Evolutionary conservation across 2,888 invertebrate species (phyloP), one percentile per base, ranked within the genome.

Genomic region (Anthrax anthrax): DNA sequence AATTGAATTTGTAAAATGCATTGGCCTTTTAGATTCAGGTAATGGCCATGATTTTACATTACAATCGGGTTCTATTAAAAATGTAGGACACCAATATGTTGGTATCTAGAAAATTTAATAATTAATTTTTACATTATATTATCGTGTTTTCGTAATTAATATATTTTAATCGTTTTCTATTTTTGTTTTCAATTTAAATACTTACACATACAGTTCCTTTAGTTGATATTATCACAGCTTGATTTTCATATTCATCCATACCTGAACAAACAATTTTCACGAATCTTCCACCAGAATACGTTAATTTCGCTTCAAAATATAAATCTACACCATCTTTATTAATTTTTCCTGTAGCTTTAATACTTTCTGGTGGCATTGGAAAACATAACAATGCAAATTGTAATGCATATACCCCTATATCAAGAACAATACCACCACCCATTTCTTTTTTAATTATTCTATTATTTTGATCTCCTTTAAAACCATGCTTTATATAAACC

Each of bases 371-470:
- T 49, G 78, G 74, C 1, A 77, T 75, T 51, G 71, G 70, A 60
- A 78, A 85, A 14, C 82, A 68, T 51, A 75, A 74, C 55, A 78
- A 75, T 1, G 78, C 74, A 45, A 87, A 75, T 57, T 88, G 84
- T 8, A 85, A 63, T 0, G 72, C 65, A 61, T 87, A 88, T 10
- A 85, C 71, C 0, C 88, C 88, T 37, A 87, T 55, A 57, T 87
- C 86, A 17, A 86, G 63, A 37, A 80, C 64, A 1, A 78, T 77
- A 43, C 84, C 84, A 10, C 89, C 90, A 3, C 89, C 89, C 37
- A 81, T 56, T 19, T 77, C 71, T 55, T 77, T 81, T 47, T 68
- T 67, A 73, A 76, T 59, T 0, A 82, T 50, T 46, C 81, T 65
- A 3, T 73, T 72, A 1, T 73, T 63, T 10, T 63, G 56, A n/a